Evolutionary conservation across 2,113 vertebrate genomes (phyloP).

Genomic region (Psammodynastes pulverulentus): DNA sequence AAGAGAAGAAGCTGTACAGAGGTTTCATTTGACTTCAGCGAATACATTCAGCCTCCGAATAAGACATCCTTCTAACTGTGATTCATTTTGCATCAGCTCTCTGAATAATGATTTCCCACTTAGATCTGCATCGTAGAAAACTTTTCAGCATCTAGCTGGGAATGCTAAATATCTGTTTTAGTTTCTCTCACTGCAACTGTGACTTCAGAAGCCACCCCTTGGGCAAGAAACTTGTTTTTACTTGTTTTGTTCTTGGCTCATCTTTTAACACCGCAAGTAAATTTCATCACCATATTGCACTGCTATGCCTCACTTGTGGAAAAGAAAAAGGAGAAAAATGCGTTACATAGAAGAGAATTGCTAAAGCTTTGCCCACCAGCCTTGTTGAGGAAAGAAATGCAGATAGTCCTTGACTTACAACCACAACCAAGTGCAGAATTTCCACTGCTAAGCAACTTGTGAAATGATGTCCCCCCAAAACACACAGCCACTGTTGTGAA

Average conservation of each 20-base stretch:
- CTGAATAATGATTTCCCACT: slow-evolving; percentile 32
- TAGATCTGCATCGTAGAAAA: slow-evolving; percentile 41
- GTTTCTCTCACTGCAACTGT: slow-evolving; percentile 24
- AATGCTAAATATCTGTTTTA: slow-evolving; percentile 38
- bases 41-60: slow-evolving; percentile 1
- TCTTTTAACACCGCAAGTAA: slow-evolving; percentile 36
- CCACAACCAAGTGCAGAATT: background rate
- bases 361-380: slow-evolving; percentile 14
- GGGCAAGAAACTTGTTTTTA: slow-evolving; percentile 23
- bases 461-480: background rate
- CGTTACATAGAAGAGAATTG: background rate
- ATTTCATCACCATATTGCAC: slow-evolving; percentile 16
- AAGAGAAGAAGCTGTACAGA: background rate
- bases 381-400: slow-evolving; percentile 14
- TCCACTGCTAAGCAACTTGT: background rate
- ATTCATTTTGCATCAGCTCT: slow-evolving; percentile 13
- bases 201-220: slow-evolving; percentile 22
- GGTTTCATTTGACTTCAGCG: slow-evolving; percentile 17
- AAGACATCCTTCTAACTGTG: slow-evolving; percentile 5
- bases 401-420: background rate
- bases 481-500: background rate
- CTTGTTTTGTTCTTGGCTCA: slow-evolving; percentile 22
- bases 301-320: background rate
- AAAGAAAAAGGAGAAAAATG: slow-evolving; percentile 22
- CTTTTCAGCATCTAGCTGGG: slow-evolving; percentile 27